phyloP scores from a whole-genome alignment of 2,797 vertebrate genomes.

The Peromyscus attwateri region DNA sequence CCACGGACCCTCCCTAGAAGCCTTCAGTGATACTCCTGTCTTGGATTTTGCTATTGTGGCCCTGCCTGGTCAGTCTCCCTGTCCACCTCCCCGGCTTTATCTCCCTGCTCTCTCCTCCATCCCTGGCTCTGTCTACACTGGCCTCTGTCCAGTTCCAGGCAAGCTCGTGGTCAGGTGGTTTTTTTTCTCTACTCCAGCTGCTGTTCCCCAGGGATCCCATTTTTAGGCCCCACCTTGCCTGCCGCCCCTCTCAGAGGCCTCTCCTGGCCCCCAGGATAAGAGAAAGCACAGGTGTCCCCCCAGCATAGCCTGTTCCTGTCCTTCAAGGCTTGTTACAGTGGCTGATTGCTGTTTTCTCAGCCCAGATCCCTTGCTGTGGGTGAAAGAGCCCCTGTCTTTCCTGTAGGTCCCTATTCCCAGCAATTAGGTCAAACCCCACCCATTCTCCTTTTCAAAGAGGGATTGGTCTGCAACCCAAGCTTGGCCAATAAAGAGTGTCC shows the following conservation, averaged over 20 bases:
- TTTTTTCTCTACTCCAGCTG: neutral
- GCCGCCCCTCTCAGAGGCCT: neutral
- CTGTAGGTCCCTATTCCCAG: neutral
- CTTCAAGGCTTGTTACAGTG: neutral
- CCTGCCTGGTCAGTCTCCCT: neutral
- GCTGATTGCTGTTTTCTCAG: neutral
- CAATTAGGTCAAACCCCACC: neutral
- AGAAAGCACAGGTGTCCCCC: rapidly evolving
- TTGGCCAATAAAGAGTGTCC: neutral
- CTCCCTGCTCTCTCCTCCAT: rapidly evolving
- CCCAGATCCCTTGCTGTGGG: neutral
- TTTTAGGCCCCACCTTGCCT: neutral
- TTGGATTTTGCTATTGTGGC: neutral
- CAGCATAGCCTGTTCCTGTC: neutral
- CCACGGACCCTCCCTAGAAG: neutral
- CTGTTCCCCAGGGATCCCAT: neutral
- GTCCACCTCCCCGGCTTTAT: neutral
- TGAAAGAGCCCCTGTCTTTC: neutral
- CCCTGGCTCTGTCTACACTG: neutral
- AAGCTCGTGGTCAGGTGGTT: neutral
- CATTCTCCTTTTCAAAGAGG: neutral
- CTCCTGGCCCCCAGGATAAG: neutral
- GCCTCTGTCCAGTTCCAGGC: neutral
- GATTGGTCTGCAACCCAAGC: neutral
- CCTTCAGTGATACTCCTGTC: neutral